Evolutionary conservation across 2,113 vertebrate species (phyloP).

Genomic region (Etia nguti): DNA sequence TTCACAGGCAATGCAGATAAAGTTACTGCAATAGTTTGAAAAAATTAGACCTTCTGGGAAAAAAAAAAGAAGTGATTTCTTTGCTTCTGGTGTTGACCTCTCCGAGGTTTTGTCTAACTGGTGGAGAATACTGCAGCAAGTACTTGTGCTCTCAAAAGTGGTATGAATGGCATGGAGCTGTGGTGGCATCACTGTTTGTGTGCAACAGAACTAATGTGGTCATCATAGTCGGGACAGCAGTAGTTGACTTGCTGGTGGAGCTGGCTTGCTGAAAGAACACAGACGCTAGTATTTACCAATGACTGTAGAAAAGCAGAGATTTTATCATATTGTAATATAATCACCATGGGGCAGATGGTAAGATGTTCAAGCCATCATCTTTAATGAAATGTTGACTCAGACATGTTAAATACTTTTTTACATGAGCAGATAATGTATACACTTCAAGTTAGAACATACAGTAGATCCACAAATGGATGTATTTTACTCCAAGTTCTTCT

Average conservation of each 20-base stretch:
- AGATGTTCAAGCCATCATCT: constrained; percentile 13
- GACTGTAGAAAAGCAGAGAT: background rate
- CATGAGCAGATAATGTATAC: constrained; percentile 33
- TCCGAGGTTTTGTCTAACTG: background rate
- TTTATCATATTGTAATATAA: background rate
- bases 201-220: background rate
- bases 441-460: constrained; percentile 39
- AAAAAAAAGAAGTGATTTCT: no score
- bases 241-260: background rate
- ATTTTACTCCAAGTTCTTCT: constrained; percentile 19
- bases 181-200: background rate
- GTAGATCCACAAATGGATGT: constrained; percentile 30
- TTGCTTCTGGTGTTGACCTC: background rate
- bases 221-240: background rate
- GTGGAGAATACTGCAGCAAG: background rate
- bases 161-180: background rate
- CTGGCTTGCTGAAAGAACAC: background rate
- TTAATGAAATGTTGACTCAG: constrained; percentile 39
- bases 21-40: no score
- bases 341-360: background rate
- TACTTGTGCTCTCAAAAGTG: background rate
- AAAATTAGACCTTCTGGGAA: no score
- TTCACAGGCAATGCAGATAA: no score
- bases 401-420: constrained; percentile 33
- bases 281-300: accelerated